Percentiles rank a stretch among this genome's conserved stretches.
Evolutionary conservation across 2,797 vertebrate species (phyloP).

Genomic region (Myotis myotis): DNA sequence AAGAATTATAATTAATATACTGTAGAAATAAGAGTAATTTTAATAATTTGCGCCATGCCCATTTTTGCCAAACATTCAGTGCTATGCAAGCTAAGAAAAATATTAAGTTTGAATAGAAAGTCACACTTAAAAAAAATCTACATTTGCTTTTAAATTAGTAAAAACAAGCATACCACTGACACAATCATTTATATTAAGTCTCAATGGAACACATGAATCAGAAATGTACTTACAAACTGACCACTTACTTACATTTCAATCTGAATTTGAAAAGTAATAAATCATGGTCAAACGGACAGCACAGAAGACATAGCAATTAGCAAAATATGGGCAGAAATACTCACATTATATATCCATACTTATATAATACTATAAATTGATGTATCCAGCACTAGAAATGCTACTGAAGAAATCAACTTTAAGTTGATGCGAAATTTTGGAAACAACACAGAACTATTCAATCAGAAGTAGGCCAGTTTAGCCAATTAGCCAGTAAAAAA

Average conservation of each 20-base stretch:
- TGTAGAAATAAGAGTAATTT: constrained; percentile 26
- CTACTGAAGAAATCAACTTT: constrained; percentile 13
- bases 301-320: background rate
- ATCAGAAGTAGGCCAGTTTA: background rate
- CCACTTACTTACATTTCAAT: background rate
- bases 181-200: background rate
- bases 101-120: background rate
- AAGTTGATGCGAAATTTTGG: background rate
- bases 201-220: constrained; percentile 20
- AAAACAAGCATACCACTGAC: background rate
- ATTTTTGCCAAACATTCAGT: constrained; percentile 32
- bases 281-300: background rate
- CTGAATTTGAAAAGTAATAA: constrained; percentile 34
- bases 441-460: background rate
- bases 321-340: constrained; percentile 30
- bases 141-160: constrained; percentile 6
- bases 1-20: constrained; percentile 9
- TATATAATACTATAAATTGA: background rate
- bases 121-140: constrained; percentile 30
- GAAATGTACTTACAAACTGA: constrained; percentile 43
- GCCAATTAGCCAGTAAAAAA: background rate
- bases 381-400: constrained; percentile 12
- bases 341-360: background rate
- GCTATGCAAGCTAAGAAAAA: background rate
- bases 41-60: background rate